These are phyloP conservation scores for Apis cerana DNA, from an alignment of 1,140 invertebrate genomes.

Conservation along the genomic window DNA sequence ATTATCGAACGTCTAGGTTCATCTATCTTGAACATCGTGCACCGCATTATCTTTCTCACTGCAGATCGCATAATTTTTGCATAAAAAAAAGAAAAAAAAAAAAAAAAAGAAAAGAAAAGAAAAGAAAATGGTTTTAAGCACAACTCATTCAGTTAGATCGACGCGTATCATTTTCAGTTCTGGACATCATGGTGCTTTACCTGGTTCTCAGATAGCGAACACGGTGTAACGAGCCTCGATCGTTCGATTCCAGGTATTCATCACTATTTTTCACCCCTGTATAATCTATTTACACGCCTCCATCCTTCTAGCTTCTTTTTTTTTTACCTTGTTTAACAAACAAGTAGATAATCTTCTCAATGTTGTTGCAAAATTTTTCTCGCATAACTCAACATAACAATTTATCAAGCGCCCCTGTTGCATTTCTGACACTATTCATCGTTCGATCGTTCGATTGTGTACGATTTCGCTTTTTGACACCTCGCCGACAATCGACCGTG, in stretches of 20 bases:
- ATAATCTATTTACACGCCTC: not conserved
- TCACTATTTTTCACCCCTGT: constrained; percentile 16
- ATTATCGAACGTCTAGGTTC: not conserved
- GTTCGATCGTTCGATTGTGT: not conserved
- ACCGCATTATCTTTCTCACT: not conserved
- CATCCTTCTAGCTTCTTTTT: not conserved
- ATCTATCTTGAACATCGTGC: not conserved
- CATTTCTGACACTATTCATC: not conserved
- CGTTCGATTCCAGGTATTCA: constrained; percentile 58
- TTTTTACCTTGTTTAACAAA: not conserved
- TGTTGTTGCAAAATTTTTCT: not conserved
- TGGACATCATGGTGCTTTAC: constrained; percentile 77
- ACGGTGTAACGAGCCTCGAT: constrained; percentile 44
- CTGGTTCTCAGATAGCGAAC: constrained; percentile 76
- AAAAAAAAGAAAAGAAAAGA: no score
- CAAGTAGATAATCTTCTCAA: not conserved
- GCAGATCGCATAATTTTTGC: not conserved
- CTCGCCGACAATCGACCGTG: not conserved
- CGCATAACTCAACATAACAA: not conserved
- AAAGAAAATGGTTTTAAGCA: not conserved
- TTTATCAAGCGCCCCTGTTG: not conserved
- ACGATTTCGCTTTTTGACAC: constrained; percentile 17
- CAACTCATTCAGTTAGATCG: constrained; percentile 49
- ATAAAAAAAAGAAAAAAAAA: not conserved
- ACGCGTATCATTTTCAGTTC: constrained; percentile 74